Base-by-base conservation (phyloP, 2,113 vertebrate species). In the Balaenoptera acutorostrata region DNA sequence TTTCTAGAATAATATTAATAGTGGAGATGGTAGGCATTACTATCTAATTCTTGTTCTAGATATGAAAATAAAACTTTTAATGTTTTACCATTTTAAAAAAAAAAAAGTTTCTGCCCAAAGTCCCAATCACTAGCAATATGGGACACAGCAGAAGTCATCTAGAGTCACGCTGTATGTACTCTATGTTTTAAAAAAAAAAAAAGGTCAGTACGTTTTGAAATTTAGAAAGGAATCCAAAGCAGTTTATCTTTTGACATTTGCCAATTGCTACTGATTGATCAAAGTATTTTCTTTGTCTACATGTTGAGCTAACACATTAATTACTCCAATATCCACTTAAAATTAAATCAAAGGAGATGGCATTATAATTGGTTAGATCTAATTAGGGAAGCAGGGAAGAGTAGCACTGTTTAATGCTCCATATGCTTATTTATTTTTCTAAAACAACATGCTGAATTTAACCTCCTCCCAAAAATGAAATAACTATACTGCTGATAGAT, bases 281-380 rank as follows among this genome's bases (percentile, higher is more conserved):
- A 77, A 95, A 75, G 69, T 96, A 52, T 89, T 83, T 94, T 90
- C 87, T 94, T 96, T 52, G 27, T 95, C 78, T 90, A 29, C 64
- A 71, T 46, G 18, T 52, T 94, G 72, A 85, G 64, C 88, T 95
- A 96, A 96, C 87, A 94, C 72, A 96, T 93, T 95, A 94, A 97
- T 97, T 93, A 85, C 69, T 95, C 66, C 84, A 95, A 84, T 96
- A 97, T 83, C 83, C 49, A 57, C 33, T 88, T 93, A 83, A 90
- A 96, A 96, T 88, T 89, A 89, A 97, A 83, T 86, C 78, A 95
- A 90, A 95, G 39, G 44, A 85, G 52, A 88, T 4, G n/a, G 57
- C 25, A 71, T 88, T 68, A 36, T 84, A 84, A 96, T 71, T 96
- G 72, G 74, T 41, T 69, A 81, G 69, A 72, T 64, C 0, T 46